Conservation (phyloP, 2,888 invertebrate genomes). For the Catocala fraxini region DNA sequence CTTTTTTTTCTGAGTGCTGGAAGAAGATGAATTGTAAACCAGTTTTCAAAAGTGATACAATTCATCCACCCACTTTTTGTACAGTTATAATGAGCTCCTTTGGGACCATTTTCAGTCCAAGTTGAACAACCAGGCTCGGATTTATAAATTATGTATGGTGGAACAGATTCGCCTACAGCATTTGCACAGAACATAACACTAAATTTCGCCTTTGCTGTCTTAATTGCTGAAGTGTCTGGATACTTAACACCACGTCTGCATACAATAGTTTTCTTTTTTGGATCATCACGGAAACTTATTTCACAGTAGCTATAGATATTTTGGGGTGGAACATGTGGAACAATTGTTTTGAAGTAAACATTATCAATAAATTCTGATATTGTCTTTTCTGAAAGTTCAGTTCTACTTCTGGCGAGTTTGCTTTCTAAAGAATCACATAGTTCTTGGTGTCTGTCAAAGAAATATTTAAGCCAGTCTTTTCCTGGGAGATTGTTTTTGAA, state of each 20-base stretch:
- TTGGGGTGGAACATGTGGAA: conserved; percentile 26
- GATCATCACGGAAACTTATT: conserved; percentile 59
- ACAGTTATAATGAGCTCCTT: conserved; percentile 57
- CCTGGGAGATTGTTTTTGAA: conserved; percentile 52
- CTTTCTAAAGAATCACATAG: neutral
- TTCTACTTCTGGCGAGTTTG: neutral
- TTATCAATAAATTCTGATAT: conserved; percentile 24
- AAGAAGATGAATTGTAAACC: conserved; percentile 45
- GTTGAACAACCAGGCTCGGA: conserved; percentile 52
- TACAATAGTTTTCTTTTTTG: conserved; percentile 50
- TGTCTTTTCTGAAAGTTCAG: conserved; percentile 2
- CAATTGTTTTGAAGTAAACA: conserved; percentile 24
- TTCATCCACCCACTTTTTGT: conserved; percentile 55
- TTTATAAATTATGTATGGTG: conserved; percentile 61
- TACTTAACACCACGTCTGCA: conserved; percentile 56
- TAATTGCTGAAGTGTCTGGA: conserved; percentile 52
- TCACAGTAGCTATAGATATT: conserved; percentile 63
- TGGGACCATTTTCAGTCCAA: conserved; percentile 66
- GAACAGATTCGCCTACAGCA: conserved; percentile 55
- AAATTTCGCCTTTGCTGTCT: conserved; percentile 52
- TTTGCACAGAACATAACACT: conserved; percentile 60
- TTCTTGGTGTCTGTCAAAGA: conserved; percentile 25
- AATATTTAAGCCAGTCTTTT: conserved; percentile 42
- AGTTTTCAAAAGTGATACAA: conserved; percentile 40
- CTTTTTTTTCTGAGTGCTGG: conserved; percentile 43